Percentiles rank a stretch among this genome's conserved stretches.
Conservation (phyloP, 53 echinoderm and acorn worm genomes). For the Arbacia lixula region DNA sequence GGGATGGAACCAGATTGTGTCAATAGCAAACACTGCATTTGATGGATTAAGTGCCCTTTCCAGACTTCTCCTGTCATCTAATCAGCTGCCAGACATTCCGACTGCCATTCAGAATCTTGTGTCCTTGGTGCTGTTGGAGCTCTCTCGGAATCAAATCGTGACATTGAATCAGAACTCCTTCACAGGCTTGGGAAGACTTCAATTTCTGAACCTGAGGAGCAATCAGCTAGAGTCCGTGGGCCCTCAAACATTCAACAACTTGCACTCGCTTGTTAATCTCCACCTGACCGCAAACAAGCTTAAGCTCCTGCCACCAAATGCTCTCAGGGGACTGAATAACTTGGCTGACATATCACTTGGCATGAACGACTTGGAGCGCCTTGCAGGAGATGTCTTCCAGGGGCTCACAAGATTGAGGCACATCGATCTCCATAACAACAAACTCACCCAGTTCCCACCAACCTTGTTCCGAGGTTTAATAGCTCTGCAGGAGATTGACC, state of each 20-base stretch:
- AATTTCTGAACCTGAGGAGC: constrained; percentile 85
- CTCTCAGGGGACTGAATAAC: constrained; percentile 68
- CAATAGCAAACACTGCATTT: constrained; percentile 68
- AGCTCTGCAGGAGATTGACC: constrained; percentile 69
- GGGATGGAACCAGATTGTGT: constrained; percentile 80
- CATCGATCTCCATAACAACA: constrained; percentile 76
- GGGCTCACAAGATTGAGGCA: constrained; percentile 48
- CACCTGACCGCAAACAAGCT: constrained; percentile 81
- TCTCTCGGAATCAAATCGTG: constrained; percentile 75
- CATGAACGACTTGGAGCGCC: constrained; percentile 67
- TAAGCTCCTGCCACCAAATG: constrained; percentile 56
- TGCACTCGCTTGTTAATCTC: constrained; percentile 75
- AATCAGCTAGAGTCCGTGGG: constrained; percentile 66
- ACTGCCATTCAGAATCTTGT: constrained; percentile 68
- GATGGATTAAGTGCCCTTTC: constrained; percentile 42
- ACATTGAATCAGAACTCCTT: constrained; percentile 64
- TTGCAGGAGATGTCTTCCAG: constrained; percentile 67
- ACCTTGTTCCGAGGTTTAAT: constrained; percentile 61
- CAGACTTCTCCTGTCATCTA: constrained; percentile 77
- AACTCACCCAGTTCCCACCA: constrained; percentile 42
- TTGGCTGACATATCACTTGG: constrained; percentile 83
- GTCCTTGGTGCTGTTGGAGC: constrained; percentile 68
- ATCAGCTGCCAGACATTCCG: constrained; percentile 70
- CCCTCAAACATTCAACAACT: constrained; percentile 58
- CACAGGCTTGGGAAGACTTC: constrained; percentile 63